Evolutionary conservation across 2,888 invertebrate genomes (phyloP).

Genomic region (Metopia argyrocephala): DNA sequence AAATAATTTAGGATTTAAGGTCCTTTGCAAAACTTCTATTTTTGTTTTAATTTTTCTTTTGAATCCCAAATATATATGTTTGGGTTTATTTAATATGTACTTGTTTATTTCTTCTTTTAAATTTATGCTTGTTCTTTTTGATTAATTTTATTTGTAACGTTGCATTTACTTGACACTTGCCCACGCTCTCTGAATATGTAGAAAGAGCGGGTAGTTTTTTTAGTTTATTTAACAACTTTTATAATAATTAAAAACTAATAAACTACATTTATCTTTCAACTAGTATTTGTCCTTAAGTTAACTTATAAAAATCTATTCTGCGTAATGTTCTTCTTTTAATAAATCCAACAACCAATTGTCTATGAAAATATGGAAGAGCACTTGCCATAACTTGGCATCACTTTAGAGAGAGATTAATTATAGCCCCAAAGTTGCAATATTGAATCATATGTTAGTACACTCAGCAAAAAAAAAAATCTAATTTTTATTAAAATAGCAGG

Average conservation of each 20-base stretch:
- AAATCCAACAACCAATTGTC: background rate
- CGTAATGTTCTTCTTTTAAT: background rate
- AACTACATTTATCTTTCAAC: too few relatives aligned
- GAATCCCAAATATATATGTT: background rate
- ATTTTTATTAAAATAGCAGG: too few relatives aligned
- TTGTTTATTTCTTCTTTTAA: background rate
- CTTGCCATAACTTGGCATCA: slow-evolving; percentile 16
- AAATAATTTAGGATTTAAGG: background rate
- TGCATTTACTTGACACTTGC: slow-evolving; percentile 41
- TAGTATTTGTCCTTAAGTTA: too few relatives aligned
- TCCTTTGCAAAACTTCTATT: background rate
- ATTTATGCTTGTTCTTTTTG: slow-evolving; percentile 26
- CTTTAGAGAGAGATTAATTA: background rate
- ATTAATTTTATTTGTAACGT: slow-evolving; percentile 38
- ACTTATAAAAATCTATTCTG: too few relatives aligned
- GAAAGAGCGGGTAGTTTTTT: background rate
- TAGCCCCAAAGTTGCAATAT: background rate
- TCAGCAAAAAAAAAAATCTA: background rate
- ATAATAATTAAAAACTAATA: too few relatives aligned
- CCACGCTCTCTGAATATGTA: background rate
- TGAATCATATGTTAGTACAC: background rate
- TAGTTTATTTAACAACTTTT: background rate
- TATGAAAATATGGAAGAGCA: background rate
- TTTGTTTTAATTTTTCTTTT: background rate
- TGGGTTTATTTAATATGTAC: background rate